Percentiles rank a stretch among this genome's conserved stretches.
Conservation (phyloP, 2,888 invertebrate genomes). For the Keiferia lycopersicella region DNA sequence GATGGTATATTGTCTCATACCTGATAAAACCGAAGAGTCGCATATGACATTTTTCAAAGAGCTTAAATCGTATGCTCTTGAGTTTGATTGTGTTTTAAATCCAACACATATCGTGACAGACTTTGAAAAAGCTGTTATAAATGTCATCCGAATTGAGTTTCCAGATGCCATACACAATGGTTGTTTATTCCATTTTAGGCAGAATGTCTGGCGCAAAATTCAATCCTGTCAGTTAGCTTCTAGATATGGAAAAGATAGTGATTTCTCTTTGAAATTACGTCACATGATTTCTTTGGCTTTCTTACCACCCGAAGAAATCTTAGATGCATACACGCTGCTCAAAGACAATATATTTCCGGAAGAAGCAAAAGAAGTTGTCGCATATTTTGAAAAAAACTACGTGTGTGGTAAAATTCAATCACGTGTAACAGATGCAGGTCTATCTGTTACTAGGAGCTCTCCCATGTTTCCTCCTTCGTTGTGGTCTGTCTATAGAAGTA, state of each 20-base stretch:
- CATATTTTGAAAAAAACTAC: conserved; percentile 10
- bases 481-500: not conserved
- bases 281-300: conserved; percentile 18
- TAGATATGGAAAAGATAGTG: conserved; percentile 19
- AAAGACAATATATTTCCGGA: conserved; percentile 1
- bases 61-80: conserved; percentile 1
- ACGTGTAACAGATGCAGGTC: not conserved
- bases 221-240: not conserved
- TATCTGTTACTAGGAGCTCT: not conserved
- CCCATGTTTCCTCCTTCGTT: conserved; percentile 9
- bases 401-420: not conserved
- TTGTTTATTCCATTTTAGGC: conserved; percentile 25
- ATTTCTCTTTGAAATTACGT: conserved; percentile 25
- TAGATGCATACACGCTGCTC: not conserved
- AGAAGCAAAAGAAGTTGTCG: not conserved
- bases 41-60: conserved; percentile 14
- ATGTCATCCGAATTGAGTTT: conserved; percentile 16
- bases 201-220: not conserved
- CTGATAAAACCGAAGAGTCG: conserved; percentile 16
- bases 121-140: conserved; percentile 27
- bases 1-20: conserved; percentile 5
- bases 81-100: not conserved
- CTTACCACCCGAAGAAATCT: conserved; percentile 1
- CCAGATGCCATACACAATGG: conserved; percentile 20
- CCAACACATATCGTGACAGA: conserved; percentile 25